Evolutionary conservation across 1,140 invertebrate species (phyloP), one percentile per base, ranked within the genome.

Genomic region (Euura saliciscinereae): DNA sequence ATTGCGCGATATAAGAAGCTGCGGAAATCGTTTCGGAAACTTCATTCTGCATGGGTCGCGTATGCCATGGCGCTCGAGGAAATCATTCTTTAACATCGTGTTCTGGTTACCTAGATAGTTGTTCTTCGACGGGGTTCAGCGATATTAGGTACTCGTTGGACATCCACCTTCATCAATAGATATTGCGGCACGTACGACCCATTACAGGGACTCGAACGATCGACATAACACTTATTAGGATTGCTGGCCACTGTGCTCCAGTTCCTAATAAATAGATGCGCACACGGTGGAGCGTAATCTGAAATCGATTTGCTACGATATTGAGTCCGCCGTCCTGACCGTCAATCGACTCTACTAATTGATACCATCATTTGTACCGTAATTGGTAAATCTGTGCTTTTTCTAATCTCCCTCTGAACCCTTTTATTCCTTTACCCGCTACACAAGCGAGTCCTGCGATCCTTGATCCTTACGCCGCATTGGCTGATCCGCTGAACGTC

Each of bases 141-240:
- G 28, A n/a, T n/a, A 59, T 59, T 59, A 59, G 8, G 13, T 59
- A 59, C n/a, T 59, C 51, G 2, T 59, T 59, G 51, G 51, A 8
- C 51, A 59, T 59, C 13, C 51, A 59, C 51, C 51, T 59, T 59
- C 51, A 59, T 59, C 51, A n/a, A 59, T n/a, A n/a, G 51, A 59
- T n/a, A 59, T 59, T 59, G 51, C 2, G 51, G 6, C 51, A 59
- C 51, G 51, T 59, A 59, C 8, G 13, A 59, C 51, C 51, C 51
- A 59, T 59, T 59, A 59, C 51, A 6, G 51, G 3, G 10, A 8
- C 51, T 59, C 13, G 51, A 59, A 59, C 51, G 13, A 59, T 59
- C 51, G 51, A 6, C 51, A 59, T 59, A 59, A 59, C 5, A 59
- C 51, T 59, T 59, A 59, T 59, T n/a, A n/a, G 13, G 13, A 59